Evolutionary conservation across 2,113 vertebrate species (phyloP).

Genomic region (Cochlearius cochlearius): DNA sequence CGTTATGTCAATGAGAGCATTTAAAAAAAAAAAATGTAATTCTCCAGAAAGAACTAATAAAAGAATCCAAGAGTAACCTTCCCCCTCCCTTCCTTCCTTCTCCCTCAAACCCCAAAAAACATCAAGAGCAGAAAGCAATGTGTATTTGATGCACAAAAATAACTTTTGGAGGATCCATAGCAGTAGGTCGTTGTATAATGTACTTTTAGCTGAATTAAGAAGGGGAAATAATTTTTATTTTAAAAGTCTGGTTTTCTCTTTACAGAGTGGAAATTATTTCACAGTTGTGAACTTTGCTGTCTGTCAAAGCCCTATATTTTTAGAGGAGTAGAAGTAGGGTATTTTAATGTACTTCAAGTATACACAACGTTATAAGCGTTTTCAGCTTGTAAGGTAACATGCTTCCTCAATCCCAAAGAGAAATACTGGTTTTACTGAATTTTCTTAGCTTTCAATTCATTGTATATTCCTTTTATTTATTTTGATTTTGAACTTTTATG

Average conservation of each 20-base stretch:
- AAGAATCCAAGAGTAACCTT: background rate
- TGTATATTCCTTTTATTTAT: background rate
- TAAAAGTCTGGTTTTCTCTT: background rate
- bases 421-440: background rate
- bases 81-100: background rate
- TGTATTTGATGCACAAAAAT: background rate
- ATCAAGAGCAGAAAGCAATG: background rate
- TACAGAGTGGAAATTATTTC: background rate
- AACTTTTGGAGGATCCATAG: background rate
- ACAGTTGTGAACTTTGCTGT: background rate
- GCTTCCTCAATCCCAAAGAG: background rate
- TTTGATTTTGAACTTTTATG: background rate
- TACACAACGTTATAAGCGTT: background rate
- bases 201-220: background rate
- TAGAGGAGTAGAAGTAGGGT: background rate
- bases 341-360: background rate
- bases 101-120: background rate
- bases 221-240: background rate
- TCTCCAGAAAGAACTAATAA: background rate
- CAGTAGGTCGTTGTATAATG: background rate
- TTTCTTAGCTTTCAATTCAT: background rate
- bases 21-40: background rate
- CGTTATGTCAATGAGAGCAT: slow-evolving; percentile 39
- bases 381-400: background rate
- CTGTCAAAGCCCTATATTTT: background rate